Percentiles rank a stretch among this genome's conserved stretches.
phyloP scores from a whole-genome alignment of 2,888 invertebrate genomes.

The Apoderus coryli region DNA sequence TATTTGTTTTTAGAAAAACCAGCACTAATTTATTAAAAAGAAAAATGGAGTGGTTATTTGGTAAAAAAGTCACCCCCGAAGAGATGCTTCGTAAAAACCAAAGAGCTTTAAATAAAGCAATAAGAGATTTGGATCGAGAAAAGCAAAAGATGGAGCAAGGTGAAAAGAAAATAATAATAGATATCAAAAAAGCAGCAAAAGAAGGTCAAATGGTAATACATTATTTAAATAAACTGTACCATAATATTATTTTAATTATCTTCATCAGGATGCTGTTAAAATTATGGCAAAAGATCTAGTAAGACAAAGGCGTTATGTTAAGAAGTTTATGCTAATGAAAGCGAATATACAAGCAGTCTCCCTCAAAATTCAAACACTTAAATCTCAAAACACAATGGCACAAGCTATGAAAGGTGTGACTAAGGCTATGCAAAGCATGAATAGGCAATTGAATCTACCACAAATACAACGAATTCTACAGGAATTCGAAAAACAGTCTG shows the following conservation, averaged over 20 bases:
- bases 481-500: conserved; percentile 98
- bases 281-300: conserved; percentile 99
- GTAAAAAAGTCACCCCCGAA: conserved; percentile 90
- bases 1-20: no score
- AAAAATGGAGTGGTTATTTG: conserved; percentile 91
- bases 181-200: conserved; percentile 98
- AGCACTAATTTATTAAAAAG: no score
- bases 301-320: conserved; percentile 84
- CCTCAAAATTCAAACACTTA: conserved; percentile 91
- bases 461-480: conserved; percentile 95
- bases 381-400: conserved; percentile 98
- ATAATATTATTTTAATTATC: conserved; percentile 4
- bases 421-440: conserved; percentile 97
- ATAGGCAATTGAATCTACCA: conserved; percentile 89
- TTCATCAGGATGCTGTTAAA: conserved; percentile 88
- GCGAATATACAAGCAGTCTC: conserved; percentile 98
- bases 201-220: conserved; percentile 90
- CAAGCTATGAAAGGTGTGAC: conserved; percentile 98
- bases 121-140: conserved; percentile 90
- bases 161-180: conserved; percentile 95
- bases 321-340: conserved; percentile 98
- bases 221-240: neutral
- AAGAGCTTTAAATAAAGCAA: conserved; percentile 92
- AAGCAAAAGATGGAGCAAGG: conserved; percentile 93
- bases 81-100: conserved; percentile 98